These are phyloP conservation scores for Melanophora roralis DNA, from an alignment of 2,888 invertebrate species.

Conservation along the genomic window DNA sequence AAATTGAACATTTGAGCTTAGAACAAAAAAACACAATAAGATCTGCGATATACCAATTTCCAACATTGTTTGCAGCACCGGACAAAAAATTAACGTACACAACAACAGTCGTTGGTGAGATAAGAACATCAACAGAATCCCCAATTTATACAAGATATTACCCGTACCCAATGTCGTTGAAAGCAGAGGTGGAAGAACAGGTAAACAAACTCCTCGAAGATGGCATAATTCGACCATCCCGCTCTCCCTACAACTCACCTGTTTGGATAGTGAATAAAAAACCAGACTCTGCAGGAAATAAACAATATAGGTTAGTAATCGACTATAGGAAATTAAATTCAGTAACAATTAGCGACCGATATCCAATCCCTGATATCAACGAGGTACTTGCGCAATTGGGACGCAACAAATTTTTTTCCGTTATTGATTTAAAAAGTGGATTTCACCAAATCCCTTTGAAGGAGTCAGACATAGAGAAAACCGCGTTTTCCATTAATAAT, in stretches of 20 bases:
- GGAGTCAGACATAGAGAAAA: not conserved
- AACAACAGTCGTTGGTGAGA: conserved; percentile 1
- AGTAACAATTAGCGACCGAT: conserved; percentile 1
- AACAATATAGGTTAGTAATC: not conserved
- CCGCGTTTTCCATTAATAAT: conserved; percentile 20
- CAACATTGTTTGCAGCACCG: not conserved
- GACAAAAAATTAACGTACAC: conserved; percentile 23
- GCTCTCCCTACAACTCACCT: conserved; percentile 1
- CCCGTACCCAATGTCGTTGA: conserved; percentile 15
- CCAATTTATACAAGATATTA: conserved; percentile 3
- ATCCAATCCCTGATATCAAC: conserved; percentile 25
- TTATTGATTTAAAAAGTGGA: conserved; percentile 18
- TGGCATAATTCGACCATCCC: conserved; percentile 1
- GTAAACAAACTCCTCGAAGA: not conserved
- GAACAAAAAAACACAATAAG: not conserved
- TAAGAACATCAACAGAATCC: not conserved
- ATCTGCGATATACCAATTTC: not conserved
- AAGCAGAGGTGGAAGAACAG: conserved; percentile 21
- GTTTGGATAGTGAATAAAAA: conserved; percentile 11
- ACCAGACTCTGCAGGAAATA: conserved; percentile 18
- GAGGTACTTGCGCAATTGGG: conserved; percentile 15
- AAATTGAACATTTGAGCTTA: not conserved
- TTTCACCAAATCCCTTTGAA: conserved; percentile 14
- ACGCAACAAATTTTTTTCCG: conserved; percentile 6
- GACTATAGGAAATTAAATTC: conserved; percentile 9